Percentiles rank a stretch among this genome's conserved stretches.
Evolutionary conservation across 2,797 vertebrate genomes (phyloP).

Genomic region (Sebastes reedi): DNA sequence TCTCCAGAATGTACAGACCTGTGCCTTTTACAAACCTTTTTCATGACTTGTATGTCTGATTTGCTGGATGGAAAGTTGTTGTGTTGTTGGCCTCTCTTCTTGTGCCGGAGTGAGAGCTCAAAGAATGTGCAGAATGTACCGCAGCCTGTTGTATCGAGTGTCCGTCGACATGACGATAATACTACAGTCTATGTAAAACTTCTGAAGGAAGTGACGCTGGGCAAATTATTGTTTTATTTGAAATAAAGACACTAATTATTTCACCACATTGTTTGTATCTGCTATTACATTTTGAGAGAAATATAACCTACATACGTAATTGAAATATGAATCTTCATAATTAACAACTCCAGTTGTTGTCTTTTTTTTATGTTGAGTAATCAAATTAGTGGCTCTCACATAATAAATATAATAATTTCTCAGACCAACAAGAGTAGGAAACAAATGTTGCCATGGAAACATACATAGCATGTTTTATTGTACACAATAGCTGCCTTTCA

Average conservation of each 20-base stretch:
- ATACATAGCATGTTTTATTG: neutral
- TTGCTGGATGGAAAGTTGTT: constrained; percentile 9
- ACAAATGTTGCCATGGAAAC: constrained; percentile 11
- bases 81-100: constrained; percentile 11
- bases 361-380: neutral
- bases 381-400: neutral
- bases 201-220: constrained; percentile 1
- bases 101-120: constrained; percentile 17
- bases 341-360: neutral
- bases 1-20: constrained; percentile 39
- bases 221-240: constrained; percentile 47
- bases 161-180: constrained; percentile 6
- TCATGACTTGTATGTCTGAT: constrained; percentile 22
- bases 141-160: neutral
- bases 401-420: neutral
- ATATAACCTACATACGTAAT: neutral
- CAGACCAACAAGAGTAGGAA: neutral
- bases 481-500: neutral
- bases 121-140: constrained; percentile 11
- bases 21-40: constrained; percentile 61
- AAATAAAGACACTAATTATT: constrained; percentile 71
- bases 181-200: constrained; percentile 1
- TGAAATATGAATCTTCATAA: neutral
- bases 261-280: constrained; percentile 9
- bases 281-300: neutral